These are phyloP conservation scores for Scyliorhinus canicula DNA, from an alignment of 2,797 vertebrate species.

Conservation along the genomic window DNA sequence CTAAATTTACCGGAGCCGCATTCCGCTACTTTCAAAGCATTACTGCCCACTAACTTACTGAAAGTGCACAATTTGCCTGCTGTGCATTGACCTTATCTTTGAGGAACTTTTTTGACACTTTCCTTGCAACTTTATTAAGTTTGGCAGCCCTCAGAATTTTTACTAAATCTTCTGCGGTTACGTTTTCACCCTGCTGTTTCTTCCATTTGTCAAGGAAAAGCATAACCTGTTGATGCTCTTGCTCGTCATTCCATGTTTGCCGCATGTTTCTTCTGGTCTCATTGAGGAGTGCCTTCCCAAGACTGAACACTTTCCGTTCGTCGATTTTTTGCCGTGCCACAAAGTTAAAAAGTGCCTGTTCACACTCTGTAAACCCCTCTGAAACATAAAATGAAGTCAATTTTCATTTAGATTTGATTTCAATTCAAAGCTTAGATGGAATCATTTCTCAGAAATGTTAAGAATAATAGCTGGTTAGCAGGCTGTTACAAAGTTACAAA, in stretches of 20 bases:
- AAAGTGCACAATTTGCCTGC: background rate
- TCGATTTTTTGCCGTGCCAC: background rate
- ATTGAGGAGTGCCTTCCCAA: background rate
- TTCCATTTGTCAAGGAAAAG: background rate
- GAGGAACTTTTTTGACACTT: background rate
- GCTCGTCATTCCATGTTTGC: background rate
- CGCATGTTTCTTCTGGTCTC: background rate
- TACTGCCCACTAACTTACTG: background rate
- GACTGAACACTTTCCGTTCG: background rate
- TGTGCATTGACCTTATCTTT: no score
- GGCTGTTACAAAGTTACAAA: background rate
- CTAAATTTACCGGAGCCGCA: background rate
- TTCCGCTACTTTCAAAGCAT: background rate
- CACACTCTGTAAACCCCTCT: constrained; percentile 16
- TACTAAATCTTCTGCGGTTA: background rate
- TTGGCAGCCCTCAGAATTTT: background rate
- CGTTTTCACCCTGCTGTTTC: background rate
- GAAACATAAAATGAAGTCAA: background rate
- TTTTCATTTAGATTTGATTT: background rate
- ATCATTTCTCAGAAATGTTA: background rate
- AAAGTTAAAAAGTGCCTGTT: background rate
- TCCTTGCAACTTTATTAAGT: constrained; percentile 15
- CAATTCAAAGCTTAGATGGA: background rate
- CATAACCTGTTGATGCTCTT: background rate
- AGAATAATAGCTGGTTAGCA: background rate